Evolutionary conservation across 2,113 vertebrate species (phyloP).

Genomic region (Paedocypris sp.): DNA sequence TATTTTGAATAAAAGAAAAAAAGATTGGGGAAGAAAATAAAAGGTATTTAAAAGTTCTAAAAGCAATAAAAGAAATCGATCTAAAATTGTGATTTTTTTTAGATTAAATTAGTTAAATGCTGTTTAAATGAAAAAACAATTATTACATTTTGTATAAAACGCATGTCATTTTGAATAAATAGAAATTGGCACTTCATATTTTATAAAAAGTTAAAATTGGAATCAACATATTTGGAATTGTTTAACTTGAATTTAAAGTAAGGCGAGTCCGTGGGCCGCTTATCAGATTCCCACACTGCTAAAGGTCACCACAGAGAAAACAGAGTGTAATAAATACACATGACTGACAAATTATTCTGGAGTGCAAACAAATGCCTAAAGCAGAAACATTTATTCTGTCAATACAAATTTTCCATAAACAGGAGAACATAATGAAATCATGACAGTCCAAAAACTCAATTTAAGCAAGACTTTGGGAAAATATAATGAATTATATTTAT

Average conservation of each 20-base stretch:
- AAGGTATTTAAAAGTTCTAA: no score
- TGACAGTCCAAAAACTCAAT: not conserved
- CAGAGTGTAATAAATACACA: not conserved
- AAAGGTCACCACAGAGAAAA: not conserved
- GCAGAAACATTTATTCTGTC: not conserved
- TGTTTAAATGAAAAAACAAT: no score
- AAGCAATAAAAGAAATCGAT: no score
- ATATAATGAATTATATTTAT: not conserved
- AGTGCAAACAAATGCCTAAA: not conserved
- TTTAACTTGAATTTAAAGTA: not conserved
- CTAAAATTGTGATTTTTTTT: no score
- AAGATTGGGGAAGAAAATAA: no score
- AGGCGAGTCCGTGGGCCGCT: not conserved
- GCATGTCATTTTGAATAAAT: no score
- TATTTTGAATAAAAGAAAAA: no score
- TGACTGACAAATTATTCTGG: not conserved
- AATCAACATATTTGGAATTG: not conserved
- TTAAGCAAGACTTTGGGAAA: not conserved
- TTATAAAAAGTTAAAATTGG: not conserved
- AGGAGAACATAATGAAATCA: not conserved
- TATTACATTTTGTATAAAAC: no score
- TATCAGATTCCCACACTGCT: conserved; percentile 8
- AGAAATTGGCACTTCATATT: no score
- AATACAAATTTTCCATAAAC: not conserved
- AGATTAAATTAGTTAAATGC: no score